Conservation (phyloP, 1,140 invertebrate genomes). For the Eriosoma lanigerum region DNA sequence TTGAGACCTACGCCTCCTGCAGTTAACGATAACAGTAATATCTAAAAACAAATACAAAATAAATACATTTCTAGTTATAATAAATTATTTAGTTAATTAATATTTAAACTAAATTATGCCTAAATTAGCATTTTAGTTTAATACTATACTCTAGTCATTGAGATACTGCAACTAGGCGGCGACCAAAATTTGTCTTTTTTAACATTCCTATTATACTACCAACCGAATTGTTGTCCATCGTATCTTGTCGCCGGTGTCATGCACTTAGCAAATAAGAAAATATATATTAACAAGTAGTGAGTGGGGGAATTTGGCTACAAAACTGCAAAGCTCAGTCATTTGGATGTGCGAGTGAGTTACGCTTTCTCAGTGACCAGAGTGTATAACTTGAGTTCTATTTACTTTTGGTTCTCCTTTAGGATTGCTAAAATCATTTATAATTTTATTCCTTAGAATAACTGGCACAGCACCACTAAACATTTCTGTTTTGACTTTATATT, state of each 20-base stretch:
- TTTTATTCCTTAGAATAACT: slow-evolving; percentile 63
- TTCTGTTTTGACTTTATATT: slow-evolving; percentile 61
- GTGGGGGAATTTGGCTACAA: neutral
- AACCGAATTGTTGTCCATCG: neutral
- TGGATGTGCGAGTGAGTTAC: no score
- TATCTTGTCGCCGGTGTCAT: no score
- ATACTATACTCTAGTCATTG: no score
- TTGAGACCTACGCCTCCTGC: slow-evolving; percentile 92
- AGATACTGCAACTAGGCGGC: no score
- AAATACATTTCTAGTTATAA: neutral
- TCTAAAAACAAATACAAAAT: slow-evolving; percentile 43
- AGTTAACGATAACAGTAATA: slow-evolving; percentile 77
- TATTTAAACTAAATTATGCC: no score
- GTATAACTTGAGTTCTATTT: slow-evolving; percentile 54
- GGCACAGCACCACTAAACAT: slow-evolving; percentile 71
- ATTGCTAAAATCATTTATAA: slow-evolving; percentile 75
- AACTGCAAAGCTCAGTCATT: no score
- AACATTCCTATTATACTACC: neutral
- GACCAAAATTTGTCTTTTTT: no score
- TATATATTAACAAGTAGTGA: neutral
- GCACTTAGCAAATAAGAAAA: no score
- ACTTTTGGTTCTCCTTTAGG: slow-evolving; percentile 61
- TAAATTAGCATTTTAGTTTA: neutral
- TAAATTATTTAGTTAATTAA: neutral
- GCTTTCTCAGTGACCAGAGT: no score